Conservation (phyloP, 2,113 vertebrate species). For the Trachemys scripta region DNA sequence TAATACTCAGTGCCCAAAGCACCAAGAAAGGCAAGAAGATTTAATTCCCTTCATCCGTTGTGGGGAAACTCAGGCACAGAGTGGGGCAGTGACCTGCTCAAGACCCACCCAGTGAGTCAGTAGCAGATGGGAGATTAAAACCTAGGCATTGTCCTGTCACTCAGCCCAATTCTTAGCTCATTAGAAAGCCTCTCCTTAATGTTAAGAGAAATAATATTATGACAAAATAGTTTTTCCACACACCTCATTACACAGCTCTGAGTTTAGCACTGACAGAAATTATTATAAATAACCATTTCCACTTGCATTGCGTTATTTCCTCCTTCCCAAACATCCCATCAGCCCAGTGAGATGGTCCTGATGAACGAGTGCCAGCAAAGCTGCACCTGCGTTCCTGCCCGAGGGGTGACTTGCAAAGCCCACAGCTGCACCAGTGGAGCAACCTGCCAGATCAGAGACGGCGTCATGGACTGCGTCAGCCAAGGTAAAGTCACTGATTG, state of each 20-base stretch:
- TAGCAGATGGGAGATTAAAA: neutral
- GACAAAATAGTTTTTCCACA: neutral
- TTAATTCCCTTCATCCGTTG: neutral
- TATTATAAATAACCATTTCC: neutral
- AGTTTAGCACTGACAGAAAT: neutral
- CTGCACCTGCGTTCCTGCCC: constrained; percentile 77
- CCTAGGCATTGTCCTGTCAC: neutral
- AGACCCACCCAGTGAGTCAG: neutral
- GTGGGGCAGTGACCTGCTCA: neutral
- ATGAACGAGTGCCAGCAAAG: constrained; percentile 73
- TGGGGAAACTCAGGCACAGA: neutral
- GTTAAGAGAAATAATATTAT: neutral
- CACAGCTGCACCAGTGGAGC: constrained; percentile 74
- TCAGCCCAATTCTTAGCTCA: neutral
- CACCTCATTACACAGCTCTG: neutral
- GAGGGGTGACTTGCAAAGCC: constrained; percentile 75
- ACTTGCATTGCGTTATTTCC: neutral
- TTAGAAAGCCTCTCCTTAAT: neutral
- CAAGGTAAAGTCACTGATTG: constrained; percentile 71
- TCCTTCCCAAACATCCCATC: neutral
- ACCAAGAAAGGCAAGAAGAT: neutral
- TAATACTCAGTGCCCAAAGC: neutral
- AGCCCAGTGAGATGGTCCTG: constrained; percentile 78
- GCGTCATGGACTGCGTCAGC: constrained; percentile 74
- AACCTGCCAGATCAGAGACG: constrained; percentile 77